Conservation (phyloP, 2,888 invertebrate species). For the Caenorhabditis japonica region DNA sequence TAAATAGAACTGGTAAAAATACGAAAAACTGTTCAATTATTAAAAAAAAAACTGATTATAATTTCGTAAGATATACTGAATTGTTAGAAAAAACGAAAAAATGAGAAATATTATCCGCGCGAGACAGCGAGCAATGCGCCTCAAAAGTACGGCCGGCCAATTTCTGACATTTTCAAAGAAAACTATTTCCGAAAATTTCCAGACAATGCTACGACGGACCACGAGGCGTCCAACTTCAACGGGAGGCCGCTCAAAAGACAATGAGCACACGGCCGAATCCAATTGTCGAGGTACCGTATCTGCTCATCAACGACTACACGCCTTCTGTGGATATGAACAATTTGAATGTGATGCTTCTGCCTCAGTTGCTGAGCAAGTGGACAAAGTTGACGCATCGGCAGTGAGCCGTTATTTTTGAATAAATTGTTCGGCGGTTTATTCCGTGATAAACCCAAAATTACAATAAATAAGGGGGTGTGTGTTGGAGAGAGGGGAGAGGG, state of each 20-base stretch:
- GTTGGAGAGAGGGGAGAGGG: too few relatives aligned
- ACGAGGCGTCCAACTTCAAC: constrained; percentile 72
- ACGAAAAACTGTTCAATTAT: too few relatives aligned
- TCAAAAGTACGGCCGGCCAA: too few relatives aligned
- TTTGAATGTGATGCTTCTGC: constrained; percentile 70
- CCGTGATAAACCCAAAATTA: too few relatives aligned
- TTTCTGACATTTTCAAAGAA: too few relatives aligned
- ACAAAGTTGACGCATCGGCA: constrained; percentile 53
- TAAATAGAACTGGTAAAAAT: too few relatives aligned
- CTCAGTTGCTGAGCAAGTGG: constrained; percentile 75
- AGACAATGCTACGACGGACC: constrained; percentile 74
- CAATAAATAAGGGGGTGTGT: constrained; percentile 24
- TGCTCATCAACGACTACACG: constrained; percentile 76
- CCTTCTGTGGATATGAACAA: constrained; percentile 74
- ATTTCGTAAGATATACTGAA: too few relatives aligned
- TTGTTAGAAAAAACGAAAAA: too few relatives aligned
- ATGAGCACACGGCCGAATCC: constrained; percentile 72
- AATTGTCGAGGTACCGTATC: constrained; percentile 76
- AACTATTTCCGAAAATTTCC: too few relatives aligned
- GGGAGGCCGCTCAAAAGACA: constrained; percentile 75
- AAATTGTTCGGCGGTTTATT: constrained; percentile 17
- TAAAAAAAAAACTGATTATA: too few relatives aligned
- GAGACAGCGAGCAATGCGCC: too few relatives aligned
- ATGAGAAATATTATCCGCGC: too few relatives aligned
- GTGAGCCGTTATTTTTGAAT: constrained; percentile 14